Evolutionary conservation across 2,888 invertebrate genomes (phyloP), one percentile per base, ranked within the genome.

Genomic region (Molorchus minor): DNA sequence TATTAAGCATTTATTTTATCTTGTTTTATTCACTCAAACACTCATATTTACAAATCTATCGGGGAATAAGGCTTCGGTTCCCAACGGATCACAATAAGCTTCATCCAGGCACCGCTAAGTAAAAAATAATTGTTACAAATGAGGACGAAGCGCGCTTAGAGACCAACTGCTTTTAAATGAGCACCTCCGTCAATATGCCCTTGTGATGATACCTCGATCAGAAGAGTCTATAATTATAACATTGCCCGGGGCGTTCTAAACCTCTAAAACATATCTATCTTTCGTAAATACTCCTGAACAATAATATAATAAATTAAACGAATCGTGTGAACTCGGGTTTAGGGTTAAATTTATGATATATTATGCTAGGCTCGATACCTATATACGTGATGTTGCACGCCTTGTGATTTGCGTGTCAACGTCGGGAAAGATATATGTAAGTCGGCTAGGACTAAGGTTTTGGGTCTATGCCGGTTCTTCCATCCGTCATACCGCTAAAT

Each of bases 111-210:
- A 61, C 61, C 61, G 62, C 74, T 78, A 78, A 79, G 78, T 76
- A 77, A 77, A 76, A 79, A 78, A 78, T 79, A 79, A 79, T 79
- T 79, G 75, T 79, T 79, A 79, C 77, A 78, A 79, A 79, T 79
- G 79, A 75, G 72, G 70, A 73, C 73, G 71, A 68, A 71, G 72
- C 75, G 72, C 70, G 74, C 58, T 58, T 56, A 51, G 61, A 44
- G 51, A 54, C 56, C 69, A 62, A 68, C 65, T 65, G 73, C 71
- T 75, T 75, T 75, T 79, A 79, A n/a, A 79, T 78, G 76, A 77
- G 75, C 73, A 77, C 78, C 77, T 78, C 77, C 74, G 40, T 45
- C 66, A 64, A 66, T 68, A 65, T 57, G 62, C 54, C 49, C 64
- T 65, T 62, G 70, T 66, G 71, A 71, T 71, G 71, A 73, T 74